phyloP scores from a whole-genome alignment of 2,888 invertebrate species.

The Meiosimyza platycephala region DNA sequence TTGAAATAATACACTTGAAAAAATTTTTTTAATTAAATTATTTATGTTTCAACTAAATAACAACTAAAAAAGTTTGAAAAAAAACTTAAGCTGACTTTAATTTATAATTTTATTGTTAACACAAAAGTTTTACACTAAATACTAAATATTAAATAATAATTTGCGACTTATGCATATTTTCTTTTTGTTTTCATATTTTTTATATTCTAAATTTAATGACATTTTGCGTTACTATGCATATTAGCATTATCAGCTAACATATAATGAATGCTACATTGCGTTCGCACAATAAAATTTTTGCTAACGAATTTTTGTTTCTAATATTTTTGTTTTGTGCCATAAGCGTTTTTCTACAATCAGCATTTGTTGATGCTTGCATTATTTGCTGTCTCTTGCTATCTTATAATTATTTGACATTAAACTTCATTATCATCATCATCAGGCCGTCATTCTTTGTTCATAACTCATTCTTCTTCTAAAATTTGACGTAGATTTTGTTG shows the following conservation, averaged over 20 bases:
- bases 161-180: slow-evolving; percentile 18
- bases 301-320: no score
- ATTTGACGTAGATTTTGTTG: slow-evolving; percentile 16
- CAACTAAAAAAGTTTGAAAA: slow-evolving; percentile 4
- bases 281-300: no score
- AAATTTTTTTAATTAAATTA: no score
- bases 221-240: slow-evolving; percentile 17
- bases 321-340: no score
- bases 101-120: not conserved
- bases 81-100: slow-evolving; percentile 13
- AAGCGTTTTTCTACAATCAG: no score
- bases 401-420: no score
- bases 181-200: not conserved
- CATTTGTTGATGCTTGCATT: no score
- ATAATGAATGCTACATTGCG: not conserved
- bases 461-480: not conserved
- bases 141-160: slow-evolving; percentile 12
- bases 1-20: no score
- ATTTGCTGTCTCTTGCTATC: no score
- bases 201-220: slow-evolving; percentile 24
- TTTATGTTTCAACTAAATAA: not conserved
- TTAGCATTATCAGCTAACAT: slow-evolving; percentile 28
- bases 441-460: no score
- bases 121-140: not conserved
- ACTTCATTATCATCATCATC: no score